Base-by-base conservation (phyloP, 2,113 vertebrate species). In the Apeltes quadracus region DNA sequence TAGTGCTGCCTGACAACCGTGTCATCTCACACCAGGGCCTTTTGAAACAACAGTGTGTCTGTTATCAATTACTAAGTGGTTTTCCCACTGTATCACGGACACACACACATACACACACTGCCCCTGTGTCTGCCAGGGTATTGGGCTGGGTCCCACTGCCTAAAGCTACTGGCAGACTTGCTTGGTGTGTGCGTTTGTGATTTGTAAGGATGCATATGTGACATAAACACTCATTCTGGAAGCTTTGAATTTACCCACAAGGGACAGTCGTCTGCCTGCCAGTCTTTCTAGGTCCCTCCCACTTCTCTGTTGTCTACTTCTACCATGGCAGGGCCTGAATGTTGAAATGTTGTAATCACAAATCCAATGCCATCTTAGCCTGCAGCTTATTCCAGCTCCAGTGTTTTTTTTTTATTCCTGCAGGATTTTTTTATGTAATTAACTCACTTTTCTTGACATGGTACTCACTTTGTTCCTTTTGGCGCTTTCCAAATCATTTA, bases 21-120 rank as follows among this genome's bases (percentile, higher is more conserved):
- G 87, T 84, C 86, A 88, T 85, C 20, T 13, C 65, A 78, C 48
- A 29, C 84, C 84, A 87, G 85, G 82, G 76, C 81, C 84, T 82
- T 87, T 84, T 85, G 72, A 82, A 89, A 87, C 85, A 86, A 81
- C 87, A 84, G 70, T 84, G 87, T 79, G 81, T 80, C 85, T 83
- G 81, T 90, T 92, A 90, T 92, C 89, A 92, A 90, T 90, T 89
- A 91, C 86, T 87, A 88, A 88, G 91, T 86, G 78, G 78, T 82
- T 82, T 78, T 84, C 75, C 77, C 72, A 68, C 78, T 81, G 61
- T 75, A 72, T 77, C 61, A 55, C 78, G 66, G 81, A 84, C 69
- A 78, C 57, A 76, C 58, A 83, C 53, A 82, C 78, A 69, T 79
- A 65, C 5, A 72, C 82, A 83, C 72, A 70, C 82, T 82, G 23